Conservation (phyloP, 1,140 invertebrate genomes). For the Zophobas morio region DNA sequence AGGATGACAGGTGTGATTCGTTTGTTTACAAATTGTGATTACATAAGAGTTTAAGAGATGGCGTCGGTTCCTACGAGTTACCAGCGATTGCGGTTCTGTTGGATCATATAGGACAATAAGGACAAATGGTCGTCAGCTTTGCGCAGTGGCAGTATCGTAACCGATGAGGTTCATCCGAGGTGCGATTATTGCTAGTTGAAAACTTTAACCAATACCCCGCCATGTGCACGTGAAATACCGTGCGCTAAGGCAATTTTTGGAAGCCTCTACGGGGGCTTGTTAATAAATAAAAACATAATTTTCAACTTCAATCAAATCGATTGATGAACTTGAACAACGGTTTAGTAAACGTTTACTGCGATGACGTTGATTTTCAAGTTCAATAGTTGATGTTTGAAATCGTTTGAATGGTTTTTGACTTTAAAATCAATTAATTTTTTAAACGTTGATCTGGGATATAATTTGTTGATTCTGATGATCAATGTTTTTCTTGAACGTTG, state of each 20-base stretch:
- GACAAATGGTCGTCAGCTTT: conserved; percentile 60
- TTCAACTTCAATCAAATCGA: no score
- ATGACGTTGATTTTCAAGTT: no score
- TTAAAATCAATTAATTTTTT: no score
- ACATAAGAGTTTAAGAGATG: background rate
- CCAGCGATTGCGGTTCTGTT: background rate
- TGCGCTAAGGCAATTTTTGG: conserved; percentile 91
- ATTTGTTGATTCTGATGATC: no score
- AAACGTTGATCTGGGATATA: no score
- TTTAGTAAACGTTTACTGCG: no score
- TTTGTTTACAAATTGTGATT: no score
- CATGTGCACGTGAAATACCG: conserved; percentile 92
- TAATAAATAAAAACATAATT: conserved; percentile 17
- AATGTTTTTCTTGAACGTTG: no score
- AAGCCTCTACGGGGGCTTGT: conserved; percentile 71
- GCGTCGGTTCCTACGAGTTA: background rate
- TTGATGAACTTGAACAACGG: no score
- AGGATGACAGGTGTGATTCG: no score
- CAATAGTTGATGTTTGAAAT: no score
- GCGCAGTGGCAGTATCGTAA: conserved; percentile 70
- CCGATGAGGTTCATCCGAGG: conserved; percentile 89
- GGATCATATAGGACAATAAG: background rate
- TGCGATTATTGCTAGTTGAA: conserved; percentile 93
- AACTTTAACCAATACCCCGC: conserved; percentile 96
- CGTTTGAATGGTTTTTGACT: no score